Percentiles rank a stretch among this genome's conserved stretches.
Conservation (phyloP, 1,140 invertebrate genomes). For the Apis cerana region DNA sequence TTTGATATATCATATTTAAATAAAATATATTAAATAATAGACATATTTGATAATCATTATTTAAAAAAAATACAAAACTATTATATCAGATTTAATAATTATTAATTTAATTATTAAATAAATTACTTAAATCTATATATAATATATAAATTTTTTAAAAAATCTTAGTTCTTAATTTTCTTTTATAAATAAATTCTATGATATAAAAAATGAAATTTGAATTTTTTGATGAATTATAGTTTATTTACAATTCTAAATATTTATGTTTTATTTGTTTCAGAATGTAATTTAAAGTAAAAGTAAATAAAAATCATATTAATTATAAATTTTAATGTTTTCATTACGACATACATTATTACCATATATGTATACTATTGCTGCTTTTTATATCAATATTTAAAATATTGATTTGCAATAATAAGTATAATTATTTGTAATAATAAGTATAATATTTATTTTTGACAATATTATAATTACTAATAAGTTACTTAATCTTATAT, state of each 20-base stretch:
- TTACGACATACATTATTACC: neutral
- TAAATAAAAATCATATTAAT: neutral
- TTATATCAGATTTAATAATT: conserved; percentile 10
- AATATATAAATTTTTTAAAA: neutral
- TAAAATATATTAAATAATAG: conserved; percentile 45
- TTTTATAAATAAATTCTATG: conserved; percentile 6
- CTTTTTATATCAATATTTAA: conserved; percentile 23
- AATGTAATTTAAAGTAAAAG: neutral
- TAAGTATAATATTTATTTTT: conserved; percentile 47
- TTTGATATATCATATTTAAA: conserved; percentile 45
- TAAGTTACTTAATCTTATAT: conserved; percentile 62
- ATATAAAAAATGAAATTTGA: neutral
- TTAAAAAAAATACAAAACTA: neutral
- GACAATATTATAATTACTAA: conserved; percentile 37
- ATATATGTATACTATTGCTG: conserved; percentile 5
- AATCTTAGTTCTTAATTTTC: neutral
- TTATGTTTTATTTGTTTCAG: neutral
- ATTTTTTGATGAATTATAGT: neutral
- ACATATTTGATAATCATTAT: conserved; percentile 38
- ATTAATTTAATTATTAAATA: neutral
- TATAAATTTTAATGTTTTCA: conserved; percentile 3
- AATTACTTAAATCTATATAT: neutral
- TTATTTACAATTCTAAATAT: conserved; percentile 31
- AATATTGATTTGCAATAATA: conserved; percentile 31
- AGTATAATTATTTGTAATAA: conserved; percentile 34